Evolutionary conservation across 1,140 invertebrate species (phyloP).

Genomic region (Anagrus nilaparvatae): DNA sequence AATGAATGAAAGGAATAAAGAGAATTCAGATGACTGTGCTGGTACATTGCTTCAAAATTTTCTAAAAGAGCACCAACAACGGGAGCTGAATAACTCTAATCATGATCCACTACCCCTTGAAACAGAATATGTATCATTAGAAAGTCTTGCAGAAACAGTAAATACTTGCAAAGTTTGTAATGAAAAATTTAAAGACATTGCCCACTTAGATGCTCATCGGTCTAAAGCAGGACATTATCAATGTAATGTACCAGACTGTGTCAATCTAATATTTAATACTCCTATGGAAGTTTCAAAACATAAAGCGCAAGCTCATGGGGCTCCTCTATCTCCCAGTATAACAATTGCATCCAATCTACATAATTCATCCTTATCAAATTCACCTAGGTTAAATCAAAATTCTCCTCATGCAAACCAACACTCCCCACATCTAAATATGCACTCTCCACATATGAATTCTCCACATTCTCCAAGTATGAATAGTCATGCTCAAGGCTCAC

Average conservation of each 20-base stretch:
- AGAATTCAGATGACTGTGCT: constrained; percentile 19
- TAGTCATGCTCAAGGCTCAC: constrained; percentile 26
- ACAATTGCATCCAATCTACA: too few relatives aligned
- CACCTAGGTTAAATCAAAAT: constrained; percentile 10
- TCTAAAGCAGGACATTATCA: constrained; percentile 39
- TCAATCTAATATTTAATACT: constrained; percentile 29
- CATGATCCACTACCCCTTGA: constrained; percentile 25
- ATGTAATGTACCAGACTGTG: constrained; percentile 39
- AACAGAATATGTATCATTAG: constrained; percentile 40
- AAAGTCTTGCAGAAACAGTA: constrained; percentile 38
- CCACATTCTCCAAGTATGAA: constrained; percentile 26
- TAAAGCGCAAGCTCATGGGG: constrained; percentile 34
- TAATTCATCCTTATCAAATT: constrained; percentile 21
- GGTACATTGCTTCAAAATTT: constrained; percentile 33
- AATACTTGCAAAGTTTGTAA: constrained; percentile 40
- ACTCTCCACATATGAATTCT: constrained; percentile 17
- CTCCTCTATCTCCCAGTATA: constrained; percentile 29
- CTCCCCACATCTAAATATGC: constrained; percentile 21
- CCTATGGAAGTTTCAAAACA: constrained; percentile 33
- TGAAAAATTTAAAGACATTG: constrained; percentile 38
- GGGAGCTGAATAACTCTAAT: constrained; percentile 28
- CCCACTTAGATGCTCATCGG: constrained; percentile 37
- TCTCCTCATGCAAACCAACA: constrained; percentile 15
- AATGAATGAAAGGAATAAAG: constrained; percentile 9
- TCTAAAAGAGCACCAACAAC: constrained; percentile 34